phyloP scores from a whole-genome alignment of 2,888 invertebrate genomes.

The Elysia crispata region DNA sequence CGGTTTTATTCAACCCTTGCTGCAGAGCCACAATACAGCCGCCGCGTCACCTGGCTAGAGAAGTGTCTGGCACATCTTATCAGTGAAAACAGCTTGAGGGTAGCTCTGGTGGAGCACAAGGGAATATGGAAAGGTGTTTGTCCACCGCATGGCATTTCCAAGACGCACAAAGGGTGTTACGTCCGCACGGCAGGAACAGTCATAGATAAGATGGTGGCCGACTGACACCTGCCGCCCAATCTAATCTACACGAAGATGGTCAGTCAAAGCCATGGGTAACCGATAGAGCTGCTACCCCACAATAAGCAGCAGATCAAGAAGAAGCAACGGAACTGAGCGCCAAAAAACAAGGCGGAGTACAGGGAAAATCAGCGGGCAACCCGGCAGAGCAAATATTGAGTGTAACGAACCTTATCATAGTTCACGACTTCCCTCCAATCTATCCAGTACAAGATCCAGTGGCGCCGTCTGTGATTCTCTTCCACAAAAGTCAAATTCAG shows the following conservation, averaged over 20 bases:
- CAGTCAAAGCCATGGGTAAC: background rate
- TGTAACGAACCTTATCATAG: conserved; percentile 28
- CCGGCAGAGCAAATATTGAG: conserved; percentile 10
- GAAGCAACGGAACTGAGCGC: background rate
- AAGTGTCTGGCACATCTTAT: conserved; percentile 30
- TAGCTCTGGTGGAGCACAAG: conserved; percentile 30
- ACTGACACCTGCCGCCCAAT: no score
- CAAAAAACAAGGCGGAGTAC: no score
- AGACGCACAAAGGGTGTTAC: conserved; percentile 3
- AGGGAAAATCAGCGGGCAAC: no score
- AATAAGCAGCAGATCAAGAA: background rate
- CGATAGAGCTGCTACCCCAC: no score
- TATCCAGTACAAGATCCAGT: conserved; percentile 30
- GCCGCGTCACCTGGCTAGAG: conserved; percentile 32
- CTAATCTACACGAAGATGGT: no score
- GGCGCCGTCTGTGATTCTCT: conserved; percentile 32
- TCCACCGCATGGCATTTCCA: no score
- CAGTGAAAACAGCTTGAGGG: conserved; percentile 31
- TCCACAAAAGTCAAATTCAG: conserved; percentile 33
- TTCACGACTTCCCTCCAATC: conserved; percentile 17
- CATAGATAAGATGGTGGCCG: no score
- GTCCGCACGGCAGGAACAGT: conserved; percentile 5
- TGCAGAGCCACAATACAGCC: conserved; percentile 31
- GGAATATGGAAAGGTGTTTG: background rate
- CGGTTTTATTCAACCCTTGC: conserved; percentile 33